Percentiles rank a stretch among this genome's conserved stretches.
Evolutionary conservation across 2,888 invertebrate species (phyloP).

Genomic region (Halictus quadricinctus): DNA sequence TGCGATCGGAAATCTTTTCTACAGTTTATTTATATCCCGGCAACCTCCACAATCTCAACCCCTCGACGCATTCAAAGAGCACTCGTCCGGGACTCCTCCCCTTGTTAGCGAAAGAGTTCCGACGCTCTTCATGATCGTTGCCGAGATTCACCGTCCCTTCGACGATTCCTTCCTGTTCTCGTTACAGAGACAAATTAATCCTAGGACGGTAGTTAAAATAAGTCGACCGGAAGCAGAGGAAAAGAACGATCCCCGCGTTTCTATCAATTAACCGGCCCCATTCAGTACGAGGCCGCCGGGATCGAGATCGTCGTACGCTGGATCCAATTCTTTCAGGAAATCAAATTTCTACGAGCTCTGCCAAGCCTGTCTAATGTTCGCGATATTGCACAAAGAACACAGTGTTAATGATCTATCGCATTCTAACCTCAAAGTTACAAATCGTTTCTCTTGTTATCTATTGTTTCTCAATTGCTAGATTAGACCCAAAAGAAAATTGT

Average conservation of each 20-base stretch:
- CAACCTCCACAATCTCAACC: conserved; percentile 1
- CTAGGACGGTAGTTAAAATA: conserved; percentile 24
- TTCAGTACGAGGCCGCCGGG: conserved; percentile 26
- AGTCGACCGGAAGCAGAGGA: conserved; percentile 10
- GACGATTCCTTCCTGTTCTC: not conserved
- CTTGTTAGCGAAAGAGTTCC: conserved; percentile 20
- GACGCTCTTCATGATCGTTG: conserved; percentile 15
- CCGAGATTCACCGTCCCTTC: not conserved
- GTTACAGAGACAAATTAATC: conserved; percentile 10
- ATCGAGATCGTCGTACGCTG: not conserved
- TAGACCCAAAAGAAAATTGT: too few species aligned
- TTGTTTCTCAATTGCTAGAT: too few species aligned
- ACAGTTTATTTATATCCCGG: conserved; percentile 11
- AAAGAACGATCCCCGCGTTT: conserved; percentile 12
- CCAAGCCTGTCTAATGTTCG: not conserved
- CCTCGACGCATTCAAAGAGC: conserved; percentile 19
- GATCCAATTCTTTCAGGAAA: not conserved
- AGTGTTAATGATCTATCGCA: too few species aligned
- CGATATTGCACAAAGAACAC: not conserved
- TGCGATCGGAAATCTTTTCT: not conserved
- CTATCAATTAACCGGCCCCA: conserved; percentile 33
- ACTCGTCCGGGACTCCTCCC: conserved; percentile 15
- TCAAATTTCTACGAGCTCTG: not conserved
- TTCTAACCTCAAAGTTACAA: not conserved
- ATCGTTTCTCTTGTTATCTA: not conserved